phyloP scores from a whole-genome alignment of 2,888 invertebrate genomes.

The Gasteruption jaculator region DNA sequence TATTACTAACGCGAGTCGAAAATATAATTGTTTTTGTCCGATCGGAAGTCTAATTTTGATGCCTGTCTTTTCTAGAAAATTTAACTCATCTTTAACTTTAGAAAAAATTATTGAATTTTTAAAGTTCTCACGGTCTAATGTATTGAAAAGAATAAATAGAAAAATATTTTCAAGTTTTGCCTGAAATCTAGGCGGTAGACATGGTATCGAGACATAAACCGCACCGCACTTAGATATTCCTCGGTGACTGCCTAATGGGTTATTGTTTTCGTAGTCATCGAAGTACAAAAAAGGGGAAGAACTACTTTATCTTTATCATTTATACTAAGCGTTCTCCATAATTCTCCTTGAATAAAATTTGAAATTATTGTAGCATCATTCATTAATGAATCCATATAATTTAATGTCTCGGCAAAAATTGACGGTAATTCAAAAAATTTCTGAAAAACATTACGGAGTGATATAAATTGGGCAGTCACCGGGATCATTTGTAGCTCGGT shows the following conservation, averaged over 20 bases:
- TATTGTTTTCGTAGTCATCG: slow-evolving; percentile 17
- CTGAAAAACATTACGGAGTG: slow-evolving; percentile 13
- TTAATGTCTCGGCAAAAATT: slow-evolving; percentile 13
- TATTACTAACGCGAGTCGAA: slow-evolving; percentile 16
- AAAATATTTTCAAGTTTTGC: slow-evolving; percentile 13
- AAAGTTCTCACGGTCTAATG: slow-evolving; percentile 14
- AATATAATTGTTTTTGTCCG: slow-evolving; percentile 11
- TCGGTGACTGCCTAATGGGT: slow-evolving; percentile 15
- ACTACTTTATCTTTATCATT: background rate
- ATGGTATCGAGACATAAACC: slow-evolving; percentile 10
- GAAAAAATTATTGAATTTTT: slow-evolving; percentile 17
- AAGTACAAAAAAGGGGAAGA: slow-evolving; percentile 14
- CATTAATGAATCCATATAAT: slow-evolving; percentile 14
- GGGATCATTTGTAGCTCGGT: slow-evolving; percentile 13
- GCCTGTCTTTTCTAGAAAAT: slow-evolving; percentile 14
- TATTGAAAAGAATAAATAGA: slow-evolving; percentile 13
- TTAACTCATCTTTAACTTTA: slow-evolving; percentile 19
- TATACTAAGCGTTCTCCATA: slow-evolving; percentile 17
- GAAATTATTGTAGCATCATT: slow-evolving; percentile 14
- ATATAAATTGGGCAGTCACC: slow-evolving; percentile 18
- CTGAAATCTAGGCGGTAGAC: slow-evolving; percentile 11
- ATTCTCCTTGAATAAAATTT: slow-evolving; percentile 19
- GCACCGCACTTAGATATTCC: slow-evolving; percentile 15
- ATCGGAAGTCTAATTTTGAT: slow-evolving; percentile 11
- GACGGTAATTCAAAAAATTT: slow-evolving; percentile 17